These are phyloP conservation scores for Pyrocephalus nanus DNA, from an alignment of 2,797 vertebrate genomes.

Conservation along the genomic window DNA sequence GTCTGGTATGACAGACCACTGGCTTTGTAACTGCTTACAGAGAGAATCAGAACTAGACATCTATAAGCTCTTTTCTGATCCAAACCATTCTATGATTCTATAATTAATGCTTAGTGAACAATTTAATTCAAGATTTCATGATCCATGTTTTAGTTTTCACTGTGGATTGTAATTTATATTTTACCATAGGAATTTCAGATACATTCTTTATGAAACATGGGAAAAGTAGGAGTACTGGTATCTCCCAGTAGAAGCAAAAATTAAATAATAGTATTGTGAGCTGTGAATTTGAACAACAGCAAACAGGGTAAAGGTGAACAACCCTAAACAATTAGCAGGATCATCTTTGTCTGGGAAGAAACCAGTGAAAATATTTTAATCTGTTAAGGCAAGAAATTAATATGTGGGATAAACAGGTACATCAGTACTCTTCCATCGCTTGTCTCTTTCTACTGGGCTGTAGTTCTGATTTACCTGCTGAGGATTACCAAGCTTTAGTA, in stretches of 20 bases:
- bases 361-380: neutral
- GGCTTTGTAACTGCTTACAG: neutral
- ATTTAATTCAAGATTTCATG: neutral
- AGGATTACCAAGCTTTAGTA: neutral
- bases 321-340: neutral
- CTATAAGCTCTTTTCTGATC: neutral
- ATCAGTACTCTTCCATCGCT: neutral
- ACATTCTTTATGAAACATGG: neutral
- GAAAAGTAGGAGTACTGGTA: neutral
- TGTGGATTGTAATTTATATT: neutral
- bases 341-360: neutral
- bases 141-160: neutral
- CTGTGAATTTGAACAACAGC: neutral
- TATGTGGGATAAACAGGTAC: neutral
- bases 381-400: neutral
- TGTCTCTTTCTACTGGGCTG: neutral
- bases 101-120: neutral
- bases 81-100: neutral
- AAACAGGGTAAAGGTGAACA: neutral
- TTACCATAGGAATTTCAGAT: neutral
- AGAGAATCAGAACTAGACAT: neutral
- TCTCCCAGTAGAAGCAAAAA: neutral
- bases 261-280: neutral
- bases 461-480: neutral
- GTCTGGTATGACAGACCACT: neutral